phyloP scores from a whole-genome alignment of 2,888 invertebrate species.

The Lasius platythorax region DNA sequence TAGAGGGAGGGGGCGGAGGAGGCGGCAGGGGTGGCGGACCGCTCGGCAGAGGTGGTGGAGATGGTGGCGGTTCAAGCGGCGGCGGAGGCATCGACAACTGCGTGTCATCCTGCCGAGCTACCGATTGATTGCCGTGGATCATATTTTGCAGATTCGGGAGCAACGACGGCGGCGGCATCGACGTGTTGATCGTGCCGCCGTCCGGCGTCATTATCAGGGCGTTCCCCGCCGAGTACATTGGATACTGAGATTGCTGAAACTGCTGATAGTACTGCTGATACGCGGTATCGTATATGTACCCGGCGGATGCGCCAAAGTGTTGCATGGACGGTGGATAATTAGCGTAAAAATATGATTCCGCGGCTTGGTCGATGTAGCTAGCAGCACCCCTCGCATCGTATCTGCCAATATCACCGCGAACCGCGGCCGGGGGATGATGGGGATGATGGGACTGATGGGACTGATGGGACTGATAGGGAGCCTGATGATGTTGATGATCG shows the following conservation, averaged over 20 bases:
- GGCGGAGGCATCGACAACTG: conserved; percentile 83
- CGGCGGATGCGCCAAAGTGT: conserved; percentile 68
- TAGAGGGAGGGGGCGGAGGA: conserved; percentile 33
- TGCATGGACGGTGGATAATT: conserved; percentile 77
- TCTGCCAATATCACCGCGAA: conserved; percentile 55
- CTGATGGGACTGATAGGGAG: conserved; percentile 1
- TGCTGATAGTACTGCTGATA: conserved; percentile 80
- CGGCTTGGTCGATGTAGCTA: conserved; percentile 59
- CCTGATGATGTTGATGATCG: conserved; percentile 66
- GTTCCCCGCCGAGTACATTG: conserved; percentile 79
- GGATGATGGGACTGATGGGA: conserved; percentile 18
- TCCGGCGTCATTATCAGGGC: conserved; percentile 80
- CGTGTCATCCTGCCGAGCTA: conserved; percentile 54
- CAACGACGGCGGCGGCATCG: conserved; percentile 82
- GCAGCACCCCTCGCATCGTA: conserved; percentile 60
- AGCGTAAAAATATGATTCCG: conserved; percentile 77
- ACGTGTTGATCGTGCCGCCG: conserved; percentile 83
- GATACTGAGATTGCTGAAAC: conserved; percentile 64
- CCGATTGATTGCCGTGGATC: conserved; percentile 20
- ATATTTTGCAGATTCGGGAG: conserved; percentile 58
- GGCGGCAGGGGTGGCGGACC: conserved; percentile 86
- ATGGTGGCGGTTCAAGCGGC: conserved; percentile 89
- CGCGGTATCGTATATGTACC: conserved; percentile 80
- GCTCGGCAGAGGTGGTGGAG: conserved; percentile 86
- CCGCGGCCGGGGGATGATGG: conserved; percentile 36